Base-by-base conservation (phyloP, 2,888 invertebrate species). In the Xylocampa areola region DNA sequence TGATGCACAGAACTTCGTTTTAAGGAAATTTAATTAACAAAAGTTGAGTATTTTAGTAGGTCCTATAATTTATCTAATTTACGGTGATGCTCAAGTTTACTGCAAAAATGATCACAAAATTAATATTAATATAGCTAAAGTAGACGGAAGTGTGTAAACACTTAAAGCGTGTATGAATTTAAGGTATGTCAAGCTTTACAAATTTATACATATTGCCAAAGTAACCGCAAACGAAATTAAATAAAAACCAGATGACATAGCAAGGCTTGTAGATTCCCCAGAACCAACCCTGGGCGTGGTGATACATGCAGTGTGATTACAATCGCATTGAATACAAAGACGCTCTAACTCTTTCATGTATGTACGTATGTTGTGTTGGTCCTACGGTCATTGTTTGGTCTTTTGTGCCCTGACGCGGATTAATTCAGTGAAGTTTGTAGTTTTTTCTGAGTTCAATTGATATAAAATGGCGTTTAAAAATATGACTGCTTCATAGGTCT, bases 271-370 rank as follows among this genome's bases (percentile, higher is more conserved):
- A 19, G 27, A 4, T 7, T 40, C 30, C 30, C 43, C 43, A 41
- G 59, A 29, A 44, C n/a, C 14, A 16, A 37, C 25, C 17, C 35
- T 39, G 59, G 63, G 73, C 73, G 66, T 71, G 63, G 59, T 68
- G 69, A 67, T 68, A 53, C 62, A 71, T 63, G 54, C 65, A 62
- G 58, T 51, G 13, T 41, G 84, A 84, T 85, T 75, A 79, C 74
- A 70, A 84, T 84, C 84, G 69, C 73, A 79, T 80, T 79, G 76
- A 80, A 83, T 81, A 82, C 82, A 82, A 84, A 82, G 70, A 76
- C 30, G 32, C 11, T 25, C 35, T 49, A 35, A 49, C 58, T 39
- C 51, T 39, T 50, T 27, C 62, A 52, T 66, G 33, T 55, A 40
- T 57, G 5, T 49, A 23, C 30, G 17, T 65, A 50, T 65, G 33